These are phyloP conservation scores for Dipodomys ordii DNA, from an alignment of 2,113 vertebrate genomes.

Conservation along the genomic window DNA sequence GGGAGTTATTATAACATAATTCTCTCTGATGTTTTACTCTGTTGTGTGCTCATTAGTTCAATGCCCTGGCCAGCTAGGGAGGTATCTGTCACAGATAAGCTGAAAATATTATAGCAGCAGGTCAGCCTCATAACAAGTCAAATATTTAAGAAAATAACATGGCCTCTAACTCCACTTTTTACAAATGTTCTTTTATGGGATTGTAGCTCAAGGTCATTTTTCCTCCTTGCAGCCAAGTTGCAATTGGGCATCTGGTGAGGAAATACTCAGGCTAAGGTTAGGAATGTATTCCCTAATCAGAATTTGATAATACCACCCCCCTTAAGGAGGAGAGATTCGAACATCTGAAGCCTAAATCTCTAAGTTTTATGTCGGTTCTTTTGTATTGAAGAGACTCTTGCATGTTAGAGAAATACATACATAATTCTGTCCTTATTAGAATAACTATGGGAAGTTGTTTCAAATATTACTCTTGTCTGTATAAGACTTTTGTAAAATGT, in stretches of 20 bases:
- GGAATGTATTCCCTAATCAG: neutral
- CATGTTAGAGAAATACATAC: constrained; percentile 10
- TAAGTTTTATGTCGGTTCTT: constrained; percentile 2
- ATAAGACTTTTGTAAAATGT: constrained; percentile 47
- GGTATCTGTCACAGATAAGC: constrained; percentile 5
- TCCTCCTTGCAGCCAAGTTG: neutral
- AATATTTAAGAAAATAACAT: constrained; percentile 28
- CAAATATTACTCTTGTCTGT: constrained; percentile 18
- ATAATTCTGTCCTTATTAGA: constrained; percentile 13
- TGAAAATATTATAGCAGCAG: constrained; percentile 15
- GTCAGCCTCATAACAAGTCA: constrained; percentile 1
- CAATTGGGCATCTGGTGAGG: constrained; percentile 6
- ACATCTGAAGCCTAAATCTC: constrained; percentile 16
- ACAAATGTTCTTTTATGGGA: constrained; percentile 51
- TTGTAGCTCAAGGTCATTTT: constrained; percentile 32
- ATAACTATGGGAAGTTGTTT: constrained; percentile 19
- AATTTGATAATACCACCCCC: neutral
- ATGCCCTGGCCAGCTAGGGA: neutral
- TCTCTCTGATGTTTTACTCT: neutral
- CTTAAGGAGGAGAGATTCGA: constrained; percentile 6
- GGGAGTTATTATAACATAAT: neutral
- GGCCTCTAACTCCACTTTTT: constrained; percentile 31
- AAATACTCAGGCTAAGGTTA: neutral
- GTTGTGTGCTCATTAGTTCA: neutral
- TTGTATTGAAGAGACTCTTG: constrained; percentile 38